A percentile compares a stretch with the other conserved stretches of the same genome.
Evolutionary conservation across 2,113 vertebrate species (phyloP).

Genomic region (Antidorcas marsupialis): DNA sequence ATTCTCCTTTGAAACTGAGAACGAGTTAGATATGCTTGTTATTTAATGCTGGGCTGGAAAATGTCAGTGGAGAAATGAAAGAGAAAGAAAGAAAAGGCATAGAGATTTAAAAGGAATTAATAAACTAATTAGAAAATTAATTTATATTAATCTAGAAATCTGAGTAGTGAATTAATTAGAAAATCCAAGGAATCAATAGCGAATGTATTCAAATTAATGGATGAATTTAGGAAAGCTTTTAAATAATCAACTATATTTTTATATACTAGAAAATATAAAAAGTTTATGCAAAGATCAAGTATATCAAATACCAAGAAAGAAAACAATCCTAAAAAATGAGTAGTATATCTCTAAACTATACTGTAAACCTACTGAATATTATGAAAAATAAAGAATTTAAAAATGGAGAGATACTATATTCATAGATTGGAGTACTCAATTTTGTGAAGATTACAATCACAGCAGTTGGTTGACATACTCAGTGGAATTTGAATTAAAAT

Average conservation of each 20-base stretch:
- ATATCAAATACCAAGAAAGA: neutral
- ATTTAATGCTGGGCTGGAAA: neutral
- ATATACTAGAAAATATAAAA: neutral
- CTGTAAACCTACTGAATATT: neutral
- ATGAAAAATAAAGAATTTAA: neutral
- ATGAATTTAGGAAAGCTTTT: neutral
- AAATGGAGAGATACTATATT: neutral
- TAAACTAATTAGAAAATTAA: neutral
- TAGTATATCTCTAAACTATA: neutral
- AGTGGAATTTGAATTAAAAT: neutral
- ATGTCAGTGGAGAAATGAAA: neutral
- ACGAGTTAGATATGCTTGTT: neutral
- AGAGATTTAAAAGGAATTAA: neutral
- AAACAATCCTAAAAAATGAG: neutral
- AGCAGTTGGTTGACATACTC: neutral
- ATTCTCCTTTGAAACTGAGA: neutral
- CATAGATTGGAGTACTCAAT: neutral
- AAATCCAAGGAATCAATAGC: neutral
- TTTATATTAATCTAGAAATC: neutral
- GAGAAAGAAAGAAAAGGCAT: neutral
- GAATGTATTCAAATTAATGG: neutral
- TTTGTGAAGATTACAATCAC: neutral
- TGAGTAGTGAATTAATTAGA: neutral
- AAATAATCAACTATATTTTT: neutral
- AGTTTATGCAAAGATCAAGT: neutral